These are phyloP conservation scores for Malurus melanocephalus DNA, from an alignment of 2,113 vertebrate genomes.

Conservation along the genomic window DNA sequence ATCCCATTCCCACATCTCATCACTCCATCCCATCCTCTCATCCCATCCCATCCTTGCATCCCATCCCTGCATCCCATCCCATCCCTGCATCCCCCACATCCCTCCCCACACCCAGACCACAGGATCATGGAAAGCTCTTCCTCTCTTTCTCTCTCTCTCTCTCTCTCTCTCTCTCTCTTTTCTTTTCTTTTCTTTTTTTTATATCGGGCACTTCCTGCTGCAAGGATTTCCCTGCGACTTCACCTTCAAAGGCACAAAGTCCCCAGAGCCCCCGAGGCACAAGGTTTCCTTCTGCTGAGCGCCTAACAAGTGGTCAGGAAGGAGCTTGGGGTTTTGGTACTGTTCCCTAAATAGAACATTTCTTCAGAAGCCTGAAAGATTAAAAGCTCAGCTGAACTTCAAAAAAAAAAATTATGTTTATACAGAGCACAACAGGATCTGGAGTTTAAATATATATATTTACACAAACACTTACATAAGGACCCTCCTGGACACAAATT, in stretches of 20 bases:
- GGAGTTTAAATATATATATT: neutral
- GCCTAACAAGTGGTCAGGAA: neutral
- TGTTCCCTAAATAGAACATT: neutral
- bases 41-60: too few species aligned
- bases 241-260: conserved; percentile 12
- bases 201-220: neutral
- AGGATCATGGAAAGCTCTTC: neutral
- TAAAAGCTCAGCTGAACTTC: neutral
- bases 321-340: neutral
- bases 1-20: too few species aligned
- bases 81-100: neutral
- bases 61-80: neutral
- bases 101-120: neutral
- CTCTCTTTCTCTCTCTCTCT: too few species aligned
- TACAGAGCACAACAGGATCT: neutral
- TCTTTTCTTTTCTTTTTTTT: fast-evolving
- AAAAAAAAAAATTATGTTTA: neutral
- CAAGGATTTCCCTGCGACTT: conserved; percentile 23
- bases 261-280: neutral
- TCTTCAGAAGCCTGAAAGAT: neutral
- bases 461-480: neutral
- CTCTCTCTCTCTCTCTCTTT: neutral
- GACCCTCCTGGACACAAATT: neutral
- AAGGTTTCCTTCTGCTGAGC: neutral
- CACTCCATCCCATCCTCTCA: too few species aligned